Evolutionary conservation across 2,113 vertebrate species (phyloP), one percentile per base, ranked within the genome.

Genomic region (Egretta garzetta): DNA sequence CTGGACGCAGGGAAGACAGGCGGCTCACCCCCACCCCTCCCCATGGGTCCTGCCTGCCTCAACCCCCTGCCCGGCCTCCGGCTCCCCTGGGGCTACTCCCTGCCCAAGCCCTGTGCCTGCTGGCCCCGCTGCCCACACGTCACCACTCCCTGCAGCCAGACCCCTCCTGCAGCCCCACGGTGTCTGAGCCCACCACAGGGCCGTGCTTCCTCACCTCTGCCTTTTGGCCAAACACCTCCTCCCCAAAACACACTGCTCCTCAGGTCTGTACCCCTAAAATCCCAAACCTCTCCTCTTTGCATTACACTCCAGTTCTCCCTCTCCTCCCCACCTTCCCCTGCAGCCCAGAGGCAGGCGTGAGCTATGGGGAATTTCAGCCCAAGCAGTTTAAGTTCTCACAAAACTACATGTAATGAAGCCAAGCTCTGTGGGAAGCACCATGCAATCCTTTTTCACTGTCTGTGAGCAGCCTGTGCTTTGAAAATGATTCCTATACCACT

Each of bases 1-100:
- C 9, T 43, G 56, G n/a, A 58, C 0, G 1, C 16, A 4, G 28
- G 45, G 24, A 7, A 43, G 39, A 53, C 9, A 52, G 17, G 15
- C 16, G 9, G 52, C 33, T 53, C 52, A 39, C 14, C 5, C 12
- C 24, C 63, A 49, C 6, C 16, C 17, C 9, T 60, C 55, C 41
- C 45, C 15, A 2, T 14, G 21, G 56, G 13, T 39, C n/a, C 59
- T 73, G 20, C 47, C 45, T 68, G 37, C 20, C 80, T 58, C 13
- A 7, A 27, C 27, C 47, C n/a, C n/a, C 67, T 43, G 24, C 32
- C 32, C 67, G 33, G 45, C 56, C 35, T 49, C 24, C 0, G 0
- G 41, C 67, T 74, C 43, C 47, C 17, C 35, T 7, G 22, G 39
- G 28, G 45, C 27, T 60, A 12, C 12, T 71, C 47, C 80, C 56